Conservation (phyloP, 2,113 vertebrate species). For the Bos javanicus region DNA sequence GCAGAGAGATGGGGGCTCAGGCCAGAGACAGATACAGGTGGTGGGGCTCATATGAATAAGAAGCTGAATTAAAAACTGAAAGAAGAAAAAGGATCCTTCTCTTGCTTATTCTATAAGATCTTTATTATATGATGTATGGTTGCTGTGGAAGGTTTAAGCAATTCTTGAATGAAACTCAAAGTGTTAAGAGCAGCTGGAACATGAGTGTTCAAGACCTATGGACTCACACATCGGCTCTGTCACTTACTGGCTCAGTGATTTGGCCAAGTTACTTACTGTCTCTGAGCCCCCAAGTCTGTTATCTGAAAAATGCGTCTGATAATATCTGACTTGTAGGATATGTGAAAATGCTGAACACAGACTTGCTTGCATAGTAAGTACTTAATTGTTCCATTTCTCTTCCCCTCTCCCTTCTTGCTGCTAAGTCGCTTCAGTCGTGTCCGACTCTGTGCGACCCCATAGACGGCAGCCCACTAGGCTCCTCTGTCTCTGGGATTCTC, state of each 20-base stretch:
- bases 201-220: not conserved
- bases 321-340: not conserved
- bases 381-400: not conserved
- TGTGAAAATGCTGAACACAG: not conserved
- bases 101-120: not conserved
- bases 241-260: not conserved
- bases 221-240: not conserved
- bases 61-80: conserved; percentile 26
- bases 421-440: too few species aligned
- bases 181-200: not conserved
- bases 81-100: not conserved
- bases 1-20: not conserved
- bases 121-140: not conserved
- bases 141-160: not conserved
- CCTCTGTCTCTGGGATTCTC: too few species aligned
- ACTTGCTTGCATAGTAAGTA: not conserved
- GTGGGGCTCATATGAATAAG: not conserved
- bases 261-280: not conserved
- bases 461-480: too few species aligned
- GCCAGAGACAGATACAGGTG: not conserved
- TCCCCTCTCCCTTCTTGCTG: not conserved
- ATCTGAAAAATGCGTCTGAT: not conserved
- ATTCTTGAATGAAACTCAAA: conserved; percentile 3
- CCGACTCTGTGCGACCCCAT: too few species aligned
- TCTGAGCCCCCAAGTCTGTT: not conserved